These are phyloP conservation scores for Solenopsis fugax DNA, from an alignment of 1,140 invertebrate species.

Conservation along the genomic window DNA sequence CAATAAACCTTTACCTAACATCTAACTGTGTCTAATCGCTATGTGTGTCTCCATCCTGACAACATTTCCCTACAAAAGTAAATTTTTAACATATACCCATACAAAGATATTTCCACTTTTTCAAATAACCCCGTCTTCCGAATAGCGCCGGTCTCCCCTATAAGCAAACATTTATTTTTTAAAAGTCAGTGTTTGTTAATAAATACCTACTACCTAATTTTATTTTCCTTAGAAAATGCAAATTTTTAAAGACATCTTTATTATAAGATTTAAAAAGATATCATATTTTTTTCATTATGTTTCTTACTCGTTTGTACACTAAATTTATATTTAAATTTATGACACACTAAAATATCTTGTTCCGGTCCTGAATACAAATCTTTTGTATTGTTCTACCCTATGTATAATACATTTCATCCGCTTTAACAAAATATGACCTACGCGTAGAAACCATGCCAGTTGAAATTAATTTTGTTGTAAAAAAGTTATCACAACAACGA, in stretches of 20 bases:
- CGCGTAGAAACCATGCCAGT: neutral
- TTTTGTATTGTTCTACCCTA: neutral
- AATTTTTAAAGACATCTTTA: slow-evolving; percentile 16
- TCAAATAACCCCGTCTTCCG: too few species aligned
- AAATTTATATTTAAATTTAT: too few species aligned
- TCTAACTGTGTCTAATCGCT: too few species aligned
- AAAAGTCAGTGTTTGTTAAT: neutral
- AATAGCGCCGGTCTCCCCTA: too few species aligned
- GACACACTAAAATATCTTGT: neutral
- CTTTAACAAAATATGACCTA: slow-evolving; percentile 16
- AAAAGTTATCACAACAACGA: slow-evolving; percentile 25
- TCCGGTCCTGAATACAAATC: neutral
- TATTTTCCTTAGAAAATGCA: neutral
- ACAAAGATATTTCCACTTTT: too few species aligned
- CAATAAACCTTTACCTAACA: too few species aligned
- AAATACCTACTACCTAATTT: neutral
- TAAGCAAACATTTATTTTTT: too few species aligned
- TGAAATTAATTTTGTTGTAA: slow-evolving; percentile 12
- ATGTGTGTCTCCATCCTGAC: too few species aligned
- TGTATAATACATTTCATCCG: neutral
- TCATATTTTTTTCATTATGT: neutral
- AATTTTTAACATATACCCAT: too few species aligned
- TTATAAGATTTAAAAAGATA: neutral
- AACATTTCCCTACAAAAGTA: too few species aligned
- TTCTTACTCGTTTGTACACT: neutral